Base-by-base conservation (phyloP, 2,113 vertebrate species). In the Delphinapterus leucas region DNA sequence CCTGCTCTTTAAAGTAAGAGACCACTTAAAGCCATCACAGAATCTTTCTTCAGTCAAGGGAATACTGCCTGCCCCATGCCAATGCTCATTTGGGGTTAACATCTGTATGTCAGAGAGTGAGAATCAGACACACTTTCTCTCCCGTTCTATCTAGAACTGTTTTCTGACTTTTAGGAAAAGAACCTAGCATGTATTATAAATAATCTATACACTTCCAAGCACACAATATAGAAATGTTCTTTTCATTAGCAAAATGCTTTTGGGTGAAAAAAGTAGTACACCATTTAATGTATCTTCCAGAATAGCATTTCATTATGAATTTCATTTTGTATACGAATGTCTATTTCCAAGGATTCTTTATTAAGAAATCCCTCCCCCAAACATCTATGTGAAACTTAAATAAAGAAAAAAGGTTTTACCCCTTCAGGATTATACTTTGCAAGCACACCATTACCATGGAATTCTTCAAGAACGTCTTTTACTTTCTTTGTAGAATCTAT, bases 401-500 rank as follows among this genome's bases (percentile, higher is more conserved):
- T 33, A 82, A 95, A 91, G 88, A 89, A 98, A 97, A 61, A 98
- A 98, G 33, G 26, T 92, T 97, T 98, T 99, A 99, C 99, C 99
- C 99, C 99, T 98, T 99, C 99, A 91, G 99, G 99, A 98, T 99
- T 99, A 97, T 99, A 99, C 97, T 99, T 99, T 97, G 99, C 99
- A 98, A 99, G 98, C 83, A 99, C 99, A 38, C 99, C 99, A 98
- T 99, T 99, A 97, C 99, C 99, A 98, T 99, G 99, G 98, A 99
- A 99, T 98, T 99, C 99, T 98, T 99, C 99, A 96, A 99, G 98
- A 97, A 99, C 99, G 97, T 99, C 99, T 95, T 99, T 99, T 97
- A 99, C 99, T 98, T 99, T 99, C 99, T 99, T 99, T 87, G 99
- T 99, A 20, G 99, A 99, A 98, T 99, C 99, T 99, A 89, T 49